phyloP scores from a whole-genome alignment of 2,113 vertebrate genomes.

The Ailurus styani region DNA sequence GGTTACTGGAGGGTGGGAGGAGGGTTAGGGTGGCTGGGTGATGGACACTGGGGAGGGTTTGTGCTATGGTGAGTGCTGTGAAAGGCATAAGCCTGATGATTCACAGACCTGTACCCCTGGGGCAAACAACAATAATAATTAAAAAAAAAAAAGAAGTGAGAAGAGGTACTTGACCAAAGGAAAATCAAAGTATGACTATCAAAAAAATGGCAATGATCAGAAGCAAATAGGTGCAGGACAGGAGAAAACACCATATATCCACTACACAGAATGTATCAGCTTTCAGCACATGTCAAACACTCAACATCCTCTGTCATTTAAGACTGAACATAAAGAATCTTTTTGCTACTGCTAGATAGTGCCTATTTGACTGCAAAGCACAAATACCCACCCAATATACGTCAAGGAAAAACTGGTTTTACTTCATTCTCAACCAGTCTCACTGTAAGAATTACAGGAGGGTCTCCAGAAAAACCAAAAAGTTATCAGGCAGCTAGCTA shows the following conservation, averaged over 20 bases:
- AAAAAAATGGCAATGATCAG: background rate
- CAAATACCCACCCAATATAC: background rate
- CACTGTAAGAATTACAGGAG: background rate
- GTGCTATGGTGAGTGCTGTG: too few species aligned
- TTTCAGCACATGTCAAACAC: background rate
- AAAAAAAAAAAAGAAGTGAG: background rate
- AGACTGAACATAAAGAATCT: background rate
- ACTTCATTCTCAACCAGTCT: background rate
- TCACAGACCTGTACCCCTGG: too few species aligned
- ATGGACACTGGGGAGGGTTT: too few species aligned
- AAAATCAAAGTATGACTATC: background rate
- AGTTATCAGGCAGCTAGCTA: background rate
- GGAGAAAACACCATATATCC: background rate
- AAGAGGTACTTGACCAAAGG: background rate
- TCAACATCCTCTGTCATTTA: background rate
- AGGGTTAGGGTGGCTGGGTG: too few species aligned
- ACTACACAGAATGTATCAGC: background rate
- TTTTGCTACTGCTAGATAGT: background rate
- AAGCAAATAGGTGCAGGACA: background rate
- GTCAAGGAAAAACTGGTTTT: background rate
- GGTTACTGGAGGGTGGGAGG: too few species aligned
- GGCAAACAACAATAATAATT: too few species aligned
- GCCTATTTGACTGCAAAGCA: background rate
- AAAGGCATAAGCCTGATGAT: too few species aligned
- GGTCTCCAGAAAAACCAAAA: background rate